Evolutionary conservation across 2,797 vertebrate species (phyloP).

Genomic region (Nasua narica): DNA sequence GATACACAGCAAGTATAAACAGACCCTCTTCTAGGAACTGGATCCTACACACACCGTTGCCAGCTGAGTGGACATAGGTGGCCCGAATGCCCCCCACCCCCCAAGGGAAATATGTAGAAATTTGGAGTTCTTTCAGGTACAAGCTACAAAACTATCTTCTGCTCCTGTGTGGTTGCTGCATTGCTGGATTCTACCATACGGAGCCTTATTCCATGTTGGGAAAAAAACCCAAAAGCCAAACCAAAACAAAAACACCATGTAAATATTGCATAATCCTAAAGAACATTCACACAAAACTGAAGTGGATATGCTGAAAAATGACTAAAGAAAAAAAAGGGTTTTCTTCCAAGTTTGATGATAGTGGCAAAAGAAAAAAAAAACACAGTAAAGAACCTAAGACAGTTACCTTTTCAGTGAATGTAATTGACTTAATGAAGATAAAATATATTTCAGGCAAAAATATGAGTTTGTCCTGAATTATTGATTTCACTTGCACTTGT

Average conservation of each 20-base stretch:
- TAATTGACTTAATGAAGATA: slow-evolving; percentile 37
- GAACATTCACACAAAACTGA: neutral
- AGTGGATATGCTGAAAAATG: neutral
- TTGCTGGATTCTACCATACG: neutral
- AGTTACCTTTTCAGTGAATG: neutral
- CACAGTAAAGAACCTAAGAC: neutral
- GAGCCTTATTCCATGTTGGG: neutral
- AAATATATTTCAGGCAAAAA: slow-evolving; percentile 27
- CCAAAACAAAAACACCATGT: neutral
- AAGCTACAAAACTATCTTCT: neutral
- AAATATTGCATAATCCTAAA: neutral
- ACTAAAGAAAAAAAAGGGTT: neutral
- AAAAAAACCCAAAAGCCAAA: neutral
- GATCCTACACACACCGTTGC: neutral
- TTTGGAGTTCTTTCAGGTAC: neutral
- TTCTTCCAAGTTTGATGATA: neutral
- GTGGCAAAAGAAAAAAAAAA: neutral
- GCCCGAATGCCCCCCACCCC: neutral
- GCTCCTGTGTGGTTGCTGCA: neutral
- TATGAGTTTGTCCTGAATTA: neutral
- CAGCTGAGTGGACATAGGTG: neutral
- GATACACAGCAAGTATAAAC: neutral
- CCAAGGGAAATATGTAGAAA: neutral
- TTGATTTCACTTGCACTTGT: neutral
- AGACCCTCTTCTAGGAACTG: neutral